Evolutionary conservation across 2,888 invertebrate species (phyloP).

Genomic region (Pemphredon lugubris): DNA sequence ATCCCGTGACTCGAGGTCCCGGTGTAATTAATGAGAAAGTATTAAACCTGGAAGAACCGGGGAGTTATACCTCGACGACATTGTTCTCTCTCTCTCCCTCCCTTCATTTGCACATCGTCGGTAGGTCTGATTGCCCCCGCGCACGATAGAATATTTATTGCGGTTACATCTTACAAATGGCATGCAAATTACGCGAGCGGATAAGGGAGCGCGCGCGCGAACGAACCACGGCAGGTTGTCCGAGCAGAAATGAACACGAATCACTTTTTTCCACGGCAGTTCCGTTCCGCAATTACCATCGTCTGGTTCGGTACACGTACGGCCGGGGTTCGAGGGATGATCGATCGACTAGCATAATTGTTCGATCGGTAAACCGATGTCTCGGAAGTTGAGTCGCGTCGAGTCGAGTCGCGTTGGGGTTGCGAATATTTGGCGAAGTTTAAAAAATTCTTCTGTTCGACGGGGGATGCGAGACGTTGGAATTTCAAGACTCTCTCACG

Average conservation of each 20-base stretch:
- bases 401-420: no score
- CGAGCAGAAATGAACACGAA: conserved; percentile 9
- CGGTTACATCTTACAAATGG: conserved; percentile 54
- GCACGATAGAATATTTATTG: conserved; percentile 65
- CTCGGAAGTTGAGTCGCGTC: no score
- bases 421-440: no score
- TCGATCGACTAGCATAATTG: conserved; percentile 17
- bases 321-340: background rate
- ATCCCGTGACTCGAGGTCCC: conserved; percentile 3
- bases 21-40: conserved; percentile 42
- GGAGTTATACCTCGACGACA: conserved; percentile 11
- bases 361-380: no score
- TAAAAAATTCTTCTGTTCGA: no score
- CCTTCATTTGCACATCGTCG: conserved; percentile 49
- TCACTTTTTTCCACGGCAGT: conserved; percentile 20
- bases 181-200: conserved; percentile 50
- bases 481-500: no score
- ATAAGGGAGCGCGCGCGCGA: background rate
- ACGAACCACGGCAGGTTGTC: conserved; percentile 3
- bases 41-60: conserved; percentile 18
- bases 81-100: conserved; percentile 27
- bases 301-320: conserved; percentile 28
- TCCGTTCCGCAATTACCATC: conserved; percentile 14
- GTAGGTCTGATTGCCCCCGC: conserved; percentile 47
- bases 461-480: no score